Base-by-base conservation (phyloP, 2,113 vertebrate species). In the Pyrgilauda ruficollis region DNA sequence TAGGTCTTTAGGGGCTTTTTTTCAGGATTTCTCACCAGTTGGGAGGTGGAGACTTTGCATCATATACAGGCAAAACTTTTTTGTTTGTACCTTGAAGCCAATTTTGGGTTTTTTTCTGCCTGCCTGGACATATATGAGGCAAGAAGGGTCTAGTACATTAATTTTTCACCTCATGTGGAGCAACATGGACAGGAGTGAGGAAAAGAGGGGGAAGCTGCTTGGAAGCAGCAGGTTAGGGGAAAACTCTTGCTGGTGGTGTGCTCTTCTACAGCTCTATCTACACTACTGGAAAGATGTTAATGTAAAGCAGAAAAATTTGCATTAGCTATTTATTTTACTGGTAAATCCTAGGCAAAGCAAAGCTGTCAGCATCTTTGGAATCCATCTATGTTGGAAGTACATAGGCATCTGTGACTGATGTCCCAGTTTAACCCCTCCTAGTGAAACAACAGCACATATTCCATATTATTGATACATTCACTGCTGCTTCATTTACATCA, bases 101-200 rank as follows among this genome's bases (percentile, higher is more conserved):
- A 0, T 67, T 87, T 55, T 8, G 1, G 0, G 0, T 5, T 3
- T 33, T 69, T 77, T 81, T 15, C 30, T 64, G 19, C 6, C 8
- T 69, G 3, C 15, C 8, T 64, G n/a, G n/a, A 35, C 7, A 5
- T 26, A 16, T 0, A 12, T 33, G 49, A 72, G 61, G 31, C 33
- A 33, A 28, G 59, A 50, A 56, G 18, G 5, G 7, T n/a, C 8
- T 64, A 10, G 6, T 43, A 3, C 5, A 13, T 62, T 49, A 17
- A 7, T 59, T 46, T 35, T 31, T 61, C 15, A 24, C 7, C n/a
- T 87, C 10, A 10, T 44, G 22, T 67, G 39, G n/a, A 67, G 18
- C 26, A 49, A 4, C 13, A 4, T 7, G 22, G 35, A 23, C 46
- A 59, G 56, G 55, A 90, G 28, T 1, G 4, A 41, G 52, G 43